A percentile compares a stretch with the other conserved stretches of the same genome.
Conservation (phyloP, 2,888 invertebrate species). For the Argyresthia goedartella region DNA sequence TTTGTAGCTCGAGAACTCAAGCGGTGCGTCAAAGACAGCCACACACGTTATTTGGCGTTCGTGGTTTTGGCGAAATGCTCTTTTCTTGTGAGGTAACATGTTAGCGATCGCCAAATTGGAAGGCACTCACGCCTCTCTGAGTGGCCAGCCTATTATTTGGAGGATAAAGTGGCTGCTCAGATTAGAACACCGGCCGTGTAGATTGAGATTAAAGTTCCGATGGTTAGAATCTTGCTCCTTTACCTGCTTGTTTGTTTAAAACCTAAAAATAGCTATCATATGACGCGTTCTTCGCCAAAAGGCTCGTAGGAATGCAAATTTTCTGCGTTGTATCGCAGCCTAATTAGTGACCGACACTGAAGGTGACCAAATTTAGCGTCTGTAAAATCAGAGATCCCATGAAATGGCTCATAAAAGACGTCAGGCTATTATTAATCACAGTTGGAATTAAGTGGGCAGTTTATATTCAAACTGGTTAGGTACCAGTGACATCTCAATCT, state of each 20-base stretch:
- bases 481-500: conserved; percentile 57
- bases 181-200: conserved; percentile 27
- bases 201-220: neutral
- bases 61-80: conserved; percentile 34
- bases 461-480: conserved; percentile 44
- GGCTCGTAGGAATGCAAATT: neutral
- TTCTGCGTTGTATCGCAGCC: neutral
- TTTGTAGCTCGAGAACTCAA: conserved; percentile 23
- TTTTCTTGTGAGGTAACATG: conserved; percentile 37
- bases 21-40: conserved; percentile 63
- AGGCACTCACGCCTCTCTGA: conserved; percentile 59
- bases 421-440: conserved; percentile 40
- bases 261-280: neutral
- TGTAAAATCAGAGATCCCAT: conserved; percentile 17
- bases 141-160: conserved; percentile 48
- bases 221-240: neutral
- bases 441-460: conserved; percentile 42
- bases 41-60: conserved; percentile 54
- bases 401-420: conserved; percentile 43
- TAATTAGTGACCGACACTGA: neutral
- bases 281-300: neutral
- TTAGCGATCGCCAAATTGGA: conserved; percentile 59
- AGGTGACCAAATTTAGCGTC: conserved; percentile 5
- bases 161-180: conserved; percentile 38
- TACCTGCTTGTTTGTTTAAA: conserved; percentile 55